Evolutionary conservation across 2,113 vertebrate species (phyloP).

Genomic region (Ramphastos sulfuratus): DNA sequence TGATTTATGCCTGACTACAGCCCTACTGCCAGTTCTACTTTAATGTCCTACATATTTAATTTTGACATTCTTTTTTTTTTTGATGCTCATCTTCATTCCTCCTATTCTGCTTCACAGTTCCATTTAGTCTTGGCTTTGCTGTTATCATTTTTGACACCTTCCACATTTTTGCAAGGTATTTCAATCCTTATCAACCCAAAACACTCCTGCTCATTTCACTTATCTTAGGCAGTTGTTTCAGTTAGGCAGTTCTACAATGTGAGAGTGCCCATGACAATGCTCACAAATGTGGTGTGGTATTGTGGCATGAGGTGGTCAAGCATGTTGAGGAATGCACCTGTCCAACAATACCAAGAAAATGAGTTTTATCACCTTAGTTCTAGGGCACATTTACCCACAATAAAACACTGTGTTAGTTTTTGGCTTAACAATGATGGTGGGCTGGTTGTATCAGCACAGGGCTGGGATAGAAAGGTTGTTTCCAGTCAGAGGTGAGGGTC

Average conservation of each 20-base stretch:
- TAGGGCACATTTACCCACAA: background rate
- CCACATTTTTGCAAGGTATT: background rate
- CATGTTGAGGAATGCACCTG: background rate
- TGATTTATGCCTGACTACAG: background rate
- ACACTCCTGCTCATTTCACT: background rate
- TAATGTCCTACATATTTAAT: background rate
- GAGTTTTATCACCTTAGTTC: background rate
- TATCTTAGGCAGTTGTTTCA: background rate
- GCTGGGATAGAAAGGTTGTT: background rate
- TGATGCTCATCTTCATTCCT: background rate
- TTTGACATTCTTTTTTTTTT: background rate
- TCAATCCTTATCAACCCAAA: background rate
- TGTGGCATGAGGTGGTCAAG: background rate
- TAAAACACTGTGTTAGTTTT: accelerated
- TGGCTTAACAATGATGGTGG: background rate
- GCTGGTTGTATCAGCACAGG: background rate
- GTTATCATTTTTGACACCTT: background rate
- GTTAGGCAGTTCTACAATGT: background rate
- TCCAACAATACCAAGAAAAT: background rate
- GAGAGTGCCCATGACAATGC: background rate
- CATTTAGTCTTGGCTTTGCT: background rate
- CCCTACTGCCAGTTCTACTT: background rate
- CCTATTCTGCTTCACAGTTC: background rate
- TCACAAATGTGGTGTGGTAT: background rate
- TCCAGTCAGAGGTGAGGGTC: background rate